phyloP scores from a whole-genome alignment of 2,113 vertebrate species.

The Psittacara wagleri region DNA sequence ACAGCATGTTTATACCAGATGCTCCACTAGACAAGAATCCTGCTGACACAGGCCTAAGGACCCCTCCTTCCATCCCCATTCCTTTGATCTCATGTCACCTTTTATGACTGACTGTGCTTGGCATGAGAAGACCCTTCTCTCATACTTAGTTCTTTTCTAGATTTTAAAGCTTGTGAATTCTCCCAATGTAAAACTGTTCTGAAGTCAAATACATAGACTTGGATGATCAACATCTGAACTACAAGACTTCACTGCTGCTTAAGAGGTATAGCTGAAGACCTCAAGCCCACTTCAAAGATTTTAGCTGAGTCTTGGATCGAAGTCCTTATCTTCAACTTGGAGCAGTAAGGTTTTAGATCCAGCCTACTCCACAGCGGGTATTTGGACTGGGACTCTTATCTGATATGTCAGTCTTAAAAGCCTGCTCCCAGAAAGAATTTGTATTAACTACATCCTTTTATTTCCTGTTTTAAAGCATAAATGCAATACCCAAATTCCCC shows the following conservation, averaged over 20 bases:
- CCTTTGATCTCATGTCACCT: neutral
- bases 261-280: neutral
- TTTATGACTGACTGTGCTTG: neutral
- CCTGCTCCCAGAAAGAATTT: neutral
- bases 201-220: neutral
- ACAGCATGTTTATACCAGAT: slow-evolving; percentile 38
- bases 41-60: neutral
- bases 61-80: neutral
- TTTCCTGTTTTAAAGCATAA: neutral
- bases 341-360: neutral
- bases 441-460: neutral
- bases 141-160: neutral
- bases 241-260: neutral
- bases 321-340: neutral
- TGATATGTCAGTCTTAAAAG: neutral
- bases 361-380: neutral
- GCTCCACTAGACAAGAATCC: neutral
- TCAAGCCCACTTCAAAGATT: neutral
- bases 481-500: neutral
- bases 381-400: neutral
- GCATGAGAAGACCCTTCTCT: neutral
- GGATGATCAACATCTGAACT: neutral
- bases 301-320: accelerated
- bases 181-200: neutral
- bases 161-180: neutral